Base-by-base conservation (phyloP, 2,888 invertebrate genomes). In the Mythimna impura region DNA sequence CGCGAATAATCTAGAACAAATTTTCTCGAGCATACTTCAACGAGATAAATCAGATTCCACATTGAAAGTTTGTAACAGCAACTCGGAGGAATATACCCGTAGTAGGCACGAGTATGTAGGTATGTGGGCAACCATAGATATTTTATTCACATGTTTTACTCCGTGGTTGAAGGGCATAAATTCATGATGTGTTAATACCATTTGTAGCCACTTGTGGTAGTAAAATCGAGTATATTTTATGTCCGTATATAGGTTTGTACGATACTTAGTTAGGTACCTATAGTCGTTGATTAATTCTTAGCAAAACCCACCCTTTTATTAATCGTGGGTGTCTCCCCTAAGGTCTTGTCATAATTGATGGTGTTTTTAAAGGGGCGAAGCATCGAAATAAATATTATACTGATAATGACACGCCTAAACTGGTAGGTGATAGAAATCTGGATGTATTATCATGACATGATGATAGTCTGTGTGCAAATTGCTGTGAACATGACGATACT, bases 111-210 rank as follows among this genome's bases (percentile, higher is more conserved):
- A 47, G 10, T 34, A 67, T 3, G 52, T 54, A 71, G 22, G 47
- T 64, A 60, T 43, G 64, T 54, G 60, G 50, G 60, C 5, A 64
- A 60, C 57, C 71, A 66, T 40, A 66, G 22, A 78, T 82, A 78
- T 80, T 68, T 82, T 82, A 80, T 80, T 80, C 65, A 80, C 65
- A 78, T 54, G 58, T 78, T 78, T 82, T 78, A 78, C 79, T 78
- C 43, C 61, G 82, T 61, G 47, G 78, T 72, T 6, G 65, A 30
- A 58, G 65, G 54, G 65, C 54, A 68, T 80, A 68, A 58, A 82
- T 80, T 73, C 40, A 73, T 78, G 64, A 80, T 78, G 80, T 82
- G 65, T 66, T 80, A 82, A 80, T 80, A 68, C 72, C 65, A 22
- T 62, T 68, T 72, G 82, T 67, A 62, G 60, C 57, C 60, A 82